Evolutionary conservation across 2,113 vertebrate species (phyloP).

Genomic region (Hippocampus comes): DNA sequence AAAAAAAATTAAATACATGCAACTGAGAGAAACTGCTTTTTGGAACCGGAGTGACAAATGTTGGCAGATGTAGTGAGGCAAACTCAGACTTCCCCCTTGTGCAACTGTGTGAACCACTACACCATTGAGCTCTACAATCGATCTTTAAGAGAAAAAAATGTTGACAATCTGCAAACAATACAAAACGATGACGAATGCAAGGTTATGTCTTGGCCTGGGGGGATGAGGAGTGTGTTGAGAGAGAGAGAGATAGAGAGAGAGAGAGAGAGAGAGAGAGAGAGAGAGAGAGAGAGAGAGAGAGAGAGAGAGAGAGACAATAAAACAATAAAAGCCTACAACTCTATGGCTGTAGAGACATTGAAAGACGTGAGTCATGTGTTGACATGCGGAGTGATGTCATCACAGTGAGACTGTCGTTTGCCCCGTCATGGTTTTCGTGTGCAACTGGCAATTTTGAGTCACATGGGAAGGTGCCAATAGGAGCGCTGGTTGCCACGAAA

Average conservation of each 20-base stretch:
- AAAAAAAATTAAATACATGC: too few species aligned
- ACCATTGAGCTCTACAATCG: too few species aligned
- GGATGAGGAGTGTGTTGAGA: background rate
- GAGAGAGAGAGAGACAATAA: too few species aligned
- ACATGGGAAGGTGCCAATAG: background rate
- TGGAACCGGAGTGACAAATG: conserved; percentile 21
- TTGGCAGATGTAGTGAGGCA: conserved; percentile 22
- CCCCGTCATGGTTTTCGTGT: conserved; percentile 57
- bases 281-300: background rate
- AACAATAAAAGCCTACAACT: background rate
- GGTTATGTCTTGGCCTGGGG: background rate
- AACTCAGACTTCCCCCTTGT: conserved; percentile 26
- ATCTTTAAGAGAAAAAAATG: too few species aligned
- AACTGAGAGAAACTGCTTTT: conserved; percentile 42
- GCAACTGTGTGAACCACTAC: too few species aligned
- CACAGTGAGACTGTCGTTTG: conserved; percentile 11
- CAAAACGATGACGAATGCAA: too few species aligned
- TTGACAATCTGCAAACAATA: too few species aligned
- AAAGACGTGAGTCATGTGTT: background rate
- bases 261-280: too few species aligned
- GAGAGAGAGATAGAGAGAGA: too few species aligned
- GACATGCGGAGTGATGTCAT: conserved; percentile 24
- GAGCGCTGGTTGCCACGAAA: too few species aligned
- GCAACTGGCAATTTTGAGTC: background rate
- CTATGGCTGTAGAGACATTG: background rate